Conservation (phyloP, 2,113 vertebrate species). For the Lontra canadensis region DNA sequence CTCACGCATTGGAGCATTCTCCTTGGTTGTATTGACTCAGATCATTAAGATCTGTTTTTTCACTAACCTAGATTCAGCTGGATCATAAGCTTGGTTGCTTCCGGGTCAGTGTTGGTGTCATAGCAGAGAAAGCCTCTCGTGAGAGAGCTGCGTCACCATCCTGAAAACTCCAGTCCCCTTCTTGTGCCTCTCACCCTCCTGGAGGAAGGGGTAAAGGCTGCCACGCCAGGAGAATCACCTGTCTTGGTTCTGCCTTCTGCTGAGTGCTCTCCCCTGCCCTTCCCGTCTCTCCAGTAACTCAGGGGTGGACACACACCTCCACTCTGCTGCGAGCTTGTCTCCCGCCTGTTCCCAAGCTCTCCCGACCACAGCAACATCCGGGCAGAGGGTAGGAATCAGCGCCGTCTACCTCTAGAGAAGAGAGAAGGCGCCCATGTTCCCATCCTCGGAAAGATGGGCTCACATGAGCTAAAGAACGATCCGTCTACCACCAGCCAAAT, state of each 20-base stretch:
- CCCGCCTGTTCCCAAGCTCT: neutral
- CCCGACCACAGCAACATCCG: neutral
- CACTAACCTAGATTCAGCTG: neutral
- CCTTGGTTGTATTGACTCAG: neutral
- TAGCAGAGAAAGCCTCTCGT: neutral
- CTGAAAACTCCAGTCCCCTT: neutral
- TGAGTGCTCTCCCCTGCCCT: no score
- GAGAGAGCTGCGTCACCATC: neutral
- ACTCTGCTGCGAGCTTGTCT: neutral
- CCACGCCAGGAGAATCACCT: fast-evolving
- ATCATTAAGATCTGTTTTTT: neutral
- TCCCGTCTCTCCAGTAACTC: no score
- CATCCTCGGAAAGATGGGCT: neutral
- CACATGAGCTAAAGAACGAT: neutral
- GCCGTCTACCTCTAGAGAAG: neutral
- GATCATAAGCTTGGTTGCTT: neutral
- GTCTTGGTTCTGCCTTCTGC: no score
- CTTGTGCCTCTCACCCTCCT: fast-evolving
- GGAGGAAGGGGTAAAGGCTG: neutral
- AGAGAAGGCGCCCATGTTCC: fast-evolving
- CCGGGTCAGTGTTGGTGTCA: no score
- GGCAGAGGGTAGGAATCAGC: neutral
- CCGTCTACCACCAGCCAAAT: fast-evolving
- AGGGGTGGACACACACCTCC: neutral
- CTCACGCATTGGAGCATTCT: neutral